Evolutionary conservation across 2,113 vertebrate species (phyloP).

Genomic region (Hypanus sabinus): DNA sequence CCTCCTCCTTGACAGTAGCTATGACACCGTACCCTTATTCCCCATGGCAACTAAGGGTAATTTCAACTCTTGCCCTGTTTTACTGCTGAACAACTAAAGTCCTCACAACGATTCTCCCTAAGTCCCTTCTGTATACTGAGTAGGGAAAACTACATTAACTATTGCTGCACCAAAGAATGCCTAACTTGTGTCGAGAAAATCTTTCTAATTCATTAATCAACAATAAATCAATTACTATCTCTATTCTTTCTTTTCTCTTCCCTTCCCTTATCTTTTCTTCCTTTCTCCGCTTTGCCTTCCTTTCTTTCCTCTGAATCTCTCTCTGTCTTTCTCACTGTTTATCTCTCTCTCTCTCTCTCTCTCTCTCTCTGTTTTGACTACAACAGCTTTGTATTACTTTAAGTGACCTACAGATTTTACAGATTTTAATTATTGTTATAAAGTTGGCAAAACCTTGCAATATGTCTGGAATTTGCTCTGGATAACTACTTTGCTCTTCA

Average conservation of each 20-base stretch:
- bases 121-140: not conserved
- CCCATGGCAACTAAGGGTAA: not conserved
- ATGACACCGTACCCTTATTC: not conserved
- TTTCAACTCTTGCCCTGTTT: not conserved
- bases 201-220: not conserved
- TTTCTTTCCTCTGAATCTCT: not conserved
- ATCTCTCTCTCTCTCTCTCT: not conserved
- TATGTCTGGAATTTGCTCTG: not conserved
- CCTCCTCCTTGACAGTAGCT: too few relatives aligned
- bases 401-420: not conserved
- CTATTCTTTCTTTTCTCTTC: not conserved
- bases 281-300: not conserved
- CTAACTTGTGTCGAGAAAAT: not conserved
- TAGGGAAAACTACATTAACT: not conserved
- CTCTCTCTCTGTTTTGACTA: not conserved
- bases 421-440: not conserved
- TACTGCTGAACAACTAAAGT: not conserved
- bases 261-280: not conserved
- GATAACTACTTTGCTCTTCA: not conserved
- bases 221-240: not conserved
- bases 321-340: not conserved
- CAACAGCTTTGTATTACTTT: not conserved
- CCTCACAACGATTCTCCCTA: not conserved
- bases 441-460: not conserved
- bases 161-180: not conserved